Evolutionary conservation across 2,113 vertebrate species (phyloP), one percentile per base, ranked within the genome.

Genomic region (Zeus faber): DNA sequence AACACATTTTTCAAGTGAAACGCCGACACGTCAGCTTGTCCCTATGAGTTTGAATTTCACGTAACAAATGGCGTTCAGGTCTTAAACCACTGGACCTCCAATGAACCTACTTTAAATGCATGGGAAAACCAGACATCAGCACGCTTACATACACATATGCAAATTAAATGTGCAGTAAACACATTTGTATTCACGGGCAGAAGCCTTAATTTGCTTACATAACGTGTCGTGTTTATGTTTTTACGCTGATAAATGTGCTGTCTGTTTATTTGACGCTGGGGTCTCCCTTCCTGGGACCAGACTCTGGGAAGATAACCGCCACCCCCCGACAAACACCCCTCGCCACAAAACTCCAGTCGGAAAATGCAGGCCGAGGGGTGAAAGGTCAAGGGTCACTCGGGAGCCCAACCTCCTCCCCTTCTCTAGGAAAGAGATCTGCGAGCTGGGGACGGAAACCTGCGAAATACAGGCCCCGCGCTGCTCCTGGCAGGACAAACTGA

Each of bases 221-320:
- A 66, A 67, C 49, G 18, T 29, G 17, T 23, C 6, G 10, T 73
- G 82, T 82, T 81, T 84, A 77, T 64, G 21, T 23, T 13, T 60
- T 49, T 45, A 41, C 35, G 46, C 69, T 76, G 82, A 79, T 77
- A 69, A 76, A 78, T 79, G 69, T 54, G 62, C 47, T 17, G 48
- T 61, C 46, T 79, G 79, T 84, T 77, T 86, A 84, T 57, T 63
- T 70, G 49, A 70, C n/a, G 11, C 18, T 6, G 45, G 56, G 54
- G 73, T 49, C 44, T 21, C 53, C 45, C 51, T n/a, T 53, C 21
- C 3, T 44, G 50, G 41, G 35, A n/a, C 33, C 2, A 18, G 72
- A 68, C 62, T 78, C 72, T 85, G 82, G 77, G 79, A 85, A 84
- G 82, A 84, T 70, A 67, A 65, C 56, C 57, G 72, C 40, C 37